A percentile compares a stretch with the other conserved stretches of the same genome.
These are phyloP conservation scores for Plestiodon gilberti DNA, from an alignment of 2,113 vertebrate genomes.

Conservation along the genomic window DNA sequence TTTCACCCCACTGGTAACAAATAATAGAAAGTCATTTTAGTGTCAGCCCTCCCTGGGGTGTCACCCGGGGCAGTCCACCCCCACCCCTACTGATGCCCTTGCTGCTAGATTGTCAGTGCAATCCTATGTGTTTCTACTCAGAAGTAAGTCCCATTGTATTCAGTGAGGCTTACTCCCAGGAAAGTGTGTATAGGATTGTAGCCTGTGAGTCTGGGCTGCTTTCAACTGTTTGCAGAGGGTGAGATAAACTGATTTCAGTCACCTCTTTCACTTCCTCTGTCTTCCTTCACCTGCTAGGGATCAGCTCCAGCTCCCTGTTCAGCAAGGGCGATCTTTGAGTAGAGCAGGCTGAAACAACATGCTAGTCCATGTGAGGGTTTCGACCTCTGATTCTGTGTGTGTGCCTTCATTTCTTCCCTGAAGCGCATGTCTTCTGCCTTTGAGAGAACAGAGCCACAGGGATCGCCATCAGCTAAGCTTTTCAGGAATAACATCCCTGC, in stretches of 20 bases:
- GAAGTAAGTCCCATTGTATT: no score
- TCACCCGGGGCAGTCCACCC: no score
- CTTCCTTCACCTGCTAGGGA: neutral
- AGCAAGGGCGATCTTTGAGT: neutral
- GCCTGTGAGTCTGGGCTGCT: no score
- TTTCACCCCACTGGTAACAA: no score
- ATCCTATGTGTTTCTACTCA: no score
- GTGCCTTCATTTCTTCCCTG: neutral
- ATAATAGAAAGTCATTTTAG: no score
- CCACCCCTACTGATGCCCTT: no score
- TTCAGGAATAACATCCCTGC: neutral
- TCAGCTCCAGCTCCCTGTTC: no score
- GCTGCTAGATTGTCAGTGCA: no score
- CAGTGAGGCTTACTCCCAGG: no score
- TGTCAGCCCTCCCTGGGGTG: no score
- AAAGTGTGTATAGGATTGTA: no score
- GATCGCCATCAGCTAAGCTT: conserved; percentile 11
- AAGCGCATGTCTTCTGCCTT: neutral
- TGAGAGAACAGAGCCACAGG: neutral
- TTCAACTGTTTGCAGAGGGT: neutral
- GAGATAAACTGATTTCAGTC: neutral
- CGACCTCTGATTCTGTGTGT: neutral
- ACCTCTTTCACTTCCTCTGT: neutral
- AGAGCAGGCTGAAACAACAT: neutral
- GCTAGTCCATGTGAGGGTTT: neutral